Percentiles rank a stretch among this genome's conserved stretches.
Conservation (phyloP, 2,797 vertebrate genomes). For the Rallus crepitans region DNA sequence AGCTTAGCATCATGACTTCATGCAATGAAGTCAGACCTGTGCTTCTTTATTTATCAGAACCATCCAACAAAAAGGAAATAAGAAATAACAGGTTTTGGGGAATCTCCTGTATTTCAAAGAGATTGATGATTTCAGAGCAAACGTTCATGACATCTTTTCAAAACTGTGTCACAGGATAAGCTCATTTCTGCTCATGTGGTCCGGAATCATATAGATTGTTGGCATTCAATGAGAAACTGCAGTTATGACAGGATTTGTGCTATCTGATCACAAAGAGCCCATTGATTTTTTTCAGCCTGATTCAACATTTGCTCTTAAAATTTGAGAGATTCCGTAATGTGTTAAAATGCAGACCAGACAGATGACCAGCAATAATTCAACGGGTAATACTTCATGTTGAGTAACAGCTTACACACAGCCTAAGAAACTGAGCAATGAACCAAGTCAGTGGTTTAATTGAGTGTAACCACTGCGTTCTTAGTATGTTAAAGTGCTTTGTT, state of each 20-base stretch:
- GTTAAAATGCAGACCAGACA: not conserved
- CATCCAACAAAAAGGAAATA: not conserved
- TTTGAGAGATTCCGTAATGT: not conserved
- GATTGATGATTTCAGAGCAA: not conserved
- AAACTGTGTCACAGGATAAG: not conserved
- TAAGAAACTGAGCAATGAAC: not conserved
- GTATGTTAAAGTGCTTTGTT: not conserved
- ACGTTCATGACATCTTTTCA: not conserved
- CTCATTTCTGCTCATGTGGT: not conserved
- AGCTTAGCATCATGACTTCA: not conserved
- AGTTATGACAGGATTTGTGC: slow-evolving; percentile 7
- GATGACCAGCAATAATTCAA: not conserved
- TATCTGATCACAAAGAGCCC: slow-evolving; percentile 3
- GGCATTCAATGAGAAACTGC: not conserved
- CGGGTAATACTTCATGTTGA: not conserved
- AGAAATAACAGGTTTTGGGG: not conserved
- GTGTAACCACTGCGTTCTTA: not conserved
- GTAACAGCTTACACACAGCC: not conserved
- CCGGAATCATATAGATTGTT: not conserved
- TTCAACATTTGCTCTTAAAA: not conserved
- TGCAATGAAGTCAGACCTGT: not conserved
- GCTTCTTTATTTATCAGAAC: not conserved
- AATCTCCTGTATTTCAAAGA: not conserved
- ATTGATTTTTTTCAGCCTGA: not conserved
- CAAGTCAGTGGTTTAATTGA: not conserved